Evolutionary conservation across 2,888 invertebrate species (phyloP), one percentile per base, ranked within the genome.

Genomic region (Drosophila neotestacea): DNA sequence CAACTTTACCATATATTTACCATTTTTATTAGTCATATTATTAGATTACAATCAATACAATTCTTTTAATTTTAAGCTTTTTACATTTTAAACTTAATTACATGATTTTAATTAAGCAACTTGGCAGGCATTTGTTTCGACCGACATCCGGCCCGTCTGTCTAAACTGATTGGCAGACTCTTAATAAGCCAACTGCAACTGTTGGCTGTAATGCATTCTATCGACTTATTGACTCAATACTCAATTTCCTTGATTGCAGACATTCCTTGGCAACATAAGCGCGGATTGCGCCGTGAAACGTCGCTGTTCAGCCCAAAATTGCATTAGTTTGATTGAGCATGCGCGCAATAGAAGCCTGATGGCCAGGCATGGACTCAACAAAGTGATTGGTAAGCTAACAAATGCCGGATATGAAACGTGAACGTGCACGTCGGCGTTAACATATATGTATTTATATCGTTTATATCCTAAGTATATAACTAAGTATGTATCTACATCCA

Each of bases 261-360:
- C 86, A 70, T 92, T 92, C 70, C 85, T 93, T 48, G 95, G 92
- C 76, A 91, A 92, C 78, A 91, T 92, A 60, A 90, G 86, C 64
- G 87, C 90, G 1, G 92, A 92, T 11, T 96, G 96, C 74, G 95
- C 97, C 4, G 95, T 96, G 2, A 95, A 97, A 69, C 94, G 98
- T 67, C 94, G 99, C 74, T 96, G 97, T 28, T 95, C 97, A 34
- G 95, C 97, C 0, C 95, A 94, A 56, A 96, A 97, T 92, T 95
- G 98, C 64, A 95, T 97, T 41, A 94, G 95, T 67, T 94, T 98
- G 61, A 97, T 97, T 92, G 94, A 96, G 69, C 95, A 97, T 93
- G 95, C 95, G 72, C 94, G 96, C 59, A 97, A 96, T 91, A 93
- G 93, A 58, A 92, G 92, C 47, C 92, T 94, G 74, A 96, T 96